Evolutionary conservation across 1,140 invertebrate genomes (phyloP), one percentile per base, ranked within the genome.

Genomic region (Micrasema longulum): DNA sequence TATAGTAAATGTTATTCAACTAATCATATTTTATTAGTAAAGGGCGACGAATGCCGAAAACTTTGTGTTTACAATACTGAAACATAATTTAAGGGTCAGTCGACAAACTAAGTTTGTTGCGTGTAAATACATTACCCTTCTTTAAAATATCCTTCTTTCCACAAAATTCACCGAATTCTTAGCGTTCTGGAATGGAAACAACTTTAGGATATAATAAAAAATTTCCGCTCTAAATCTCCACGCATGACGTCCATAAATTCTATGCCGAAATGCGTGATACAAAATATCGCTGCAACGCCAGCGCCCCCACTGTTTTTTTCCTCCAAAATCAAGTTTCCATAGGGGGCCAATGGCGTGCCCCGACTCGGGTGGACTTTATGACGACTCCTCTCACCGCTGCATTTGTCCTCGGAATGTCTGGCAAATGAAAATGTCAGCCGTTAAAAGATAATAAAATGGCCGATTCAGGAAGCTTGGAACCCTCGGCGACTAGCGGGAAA

Each of bases 351-450:
- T n/a, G n/a, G n/a, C n/a, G n/a, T n/a, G n/a, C n/a, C n/a, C n/a
- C n/a, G n/a, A n/a, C 23, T 11, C n/a, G 45, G 47, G 31, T 43
- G 60, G 60, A 63, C 45, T 63, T 60, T 65, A 65, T 65, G 63
- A 48, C 23, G 35, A 47, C 63, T 47, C 22, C 64, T 22, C 10
- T 63, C 57, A 43, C 57, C 45, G 47, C 35, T 67, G 64, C 63
- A 65, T 48, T 65, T 53, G 48, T 52, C 20, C 64, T n/a, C 48
- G 20, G 64, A 65, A 67, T 50, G 43, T 48, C 63, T 52, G 43
- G 14, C 63, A 70, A 69, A 74, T 70, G 72, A 74, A 74, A 74
- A 74, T 43, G 72, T 70, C 72, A 65, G 35, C 72, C 62, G 64
- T 71, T 70, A 71, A 74, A 48, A 48, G 67, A 63, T 66, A 74